These are phyloP conservation scores for Pilophorus perplexus DNA, from an alignment of 2,888 invertebrate genomes.

Conservation along the genomic window DNA sequence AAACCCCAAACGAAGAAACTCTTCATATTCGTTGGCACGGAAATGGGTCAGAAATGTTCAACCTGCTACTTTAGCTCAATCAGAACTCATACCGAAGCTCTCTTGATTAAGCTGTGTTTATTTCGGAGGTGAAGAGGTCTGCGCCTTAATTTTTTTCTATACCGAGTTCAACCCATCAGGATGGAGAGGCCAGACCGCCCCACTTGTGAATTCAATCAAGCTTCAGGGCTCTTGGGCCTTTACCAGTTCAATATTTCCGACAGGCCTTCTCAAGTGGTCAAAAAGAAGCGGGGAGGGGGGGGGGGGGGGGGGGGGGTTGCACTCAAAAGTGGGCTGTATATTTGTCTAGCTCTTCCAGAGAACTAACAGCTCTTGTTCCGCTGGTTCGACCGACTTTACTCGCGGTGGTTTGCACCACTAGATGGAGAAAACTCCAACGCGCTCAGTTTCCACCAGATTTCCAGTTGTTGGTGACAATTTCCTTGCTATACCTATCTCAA, in stretches of 20 bases:
- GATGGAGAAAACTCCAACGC: too few species aligned
- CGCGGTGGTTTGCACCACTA: constrained; percentile 18
- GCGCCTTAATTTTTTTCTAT: background rate
- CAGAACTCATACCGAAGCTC: too few species aligned
- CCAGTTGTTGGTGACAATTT: too few species aligned
- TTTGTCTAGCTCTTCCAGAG: constrained; percentile 23
- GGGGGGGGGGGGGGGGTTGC: too few species aligned
- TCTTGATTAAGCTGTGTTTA: too few species aligned
- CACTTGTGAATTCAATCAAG: constrained; percentile 13
- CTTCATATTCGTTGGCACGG: too few species aligned
- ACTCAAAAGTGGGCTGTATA: constrained; percentile 12
- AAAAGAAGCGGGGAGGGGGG: constrained; percentile 4
- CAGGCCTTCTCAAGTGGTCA: constrained; percentile 10
- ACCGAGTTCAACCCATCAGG: background rate
- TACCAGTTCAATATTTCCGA: constrained; percentile 7
- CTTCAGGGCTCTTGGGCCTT: background rate
- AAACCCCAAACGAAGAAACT: too few species aligned
- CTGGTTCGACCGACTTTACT: constrained; percentile 13
- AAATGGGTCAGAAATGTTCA: too few species aligned
- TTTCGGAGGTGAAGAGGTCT: background rate
- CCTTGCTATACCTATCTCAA: too few species aligned
- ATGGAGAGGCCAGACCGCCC: background rate
- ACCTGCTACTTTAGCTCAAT: too few species aligned
- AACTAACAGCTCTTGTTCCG: constrained; percentile 9
- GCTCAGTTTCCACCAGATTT: too few species aligned